A percentile compares a stretch with the other conserved stretches of the same genome.
phyloP scores from a whole-genome alignment of 2,113 vertebrate species.

The Tautogolabrus adspersus region DNA sequence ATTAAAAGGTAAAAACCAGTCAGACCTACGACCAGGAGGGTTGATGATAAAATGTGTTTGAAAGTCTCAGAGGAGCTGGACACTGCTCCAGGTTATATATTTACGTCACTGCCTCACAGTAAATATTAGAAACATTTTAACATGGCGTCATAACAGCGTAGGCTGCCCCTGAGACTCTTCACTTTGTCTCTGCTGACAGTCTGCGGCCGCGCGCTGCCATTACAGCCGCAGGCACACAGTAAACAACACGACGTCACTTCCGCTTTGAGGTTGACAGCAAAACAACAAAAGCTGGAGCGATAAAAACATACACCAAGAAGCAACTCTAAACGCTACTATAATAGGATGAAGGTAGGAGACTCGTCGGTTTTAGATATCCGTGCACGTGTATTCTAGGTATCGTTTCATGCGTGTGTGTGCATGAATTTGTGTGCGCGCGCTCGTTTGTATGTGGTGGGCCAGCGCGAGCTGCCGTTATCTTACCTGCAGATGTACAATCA shows the following conservation, averaged over 20 bases:
- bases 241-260: conserved; percentile 40
- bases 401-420: not conserved
- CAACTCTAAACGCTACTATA: not conserved
- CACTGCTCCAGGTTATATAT: not conserved
- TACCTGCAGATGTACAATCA: not conserved
- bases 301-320: not conserved
- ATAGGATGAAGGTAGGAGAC: conserved; percentile 18
- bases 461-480: not conserved
- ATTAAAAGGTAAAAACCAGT: too few relatives aligned
- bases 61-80: not conserved
- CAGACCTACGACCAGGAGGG: too few relatives aligned
- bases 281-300: conserved; percentile 6
- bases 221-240: not conserved
- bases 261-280: conserved; percentile 22
- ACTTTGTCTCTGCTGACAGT: not conserved
- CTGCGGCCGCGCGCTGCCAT: not conserved
- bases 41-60: too few relatives aligned
- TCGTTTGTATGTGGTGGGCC: not conserved
- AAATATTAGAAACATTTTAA: not conserved
- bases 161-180: not conserved
- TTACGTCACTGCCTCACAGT: not conserved
- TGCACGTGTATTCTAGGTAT: not conserved
- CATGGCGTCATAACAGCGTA: too few relatives aligned
- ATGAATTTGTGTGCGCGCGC: not conserved
- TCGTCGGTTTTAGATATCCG: not conserved